A percentile compares a stretch with the other conserved stretches of the same genome.
Conservation (phyloP, 2,113 vertebrate species). For the Xiphophorus couchianus region DNA sequence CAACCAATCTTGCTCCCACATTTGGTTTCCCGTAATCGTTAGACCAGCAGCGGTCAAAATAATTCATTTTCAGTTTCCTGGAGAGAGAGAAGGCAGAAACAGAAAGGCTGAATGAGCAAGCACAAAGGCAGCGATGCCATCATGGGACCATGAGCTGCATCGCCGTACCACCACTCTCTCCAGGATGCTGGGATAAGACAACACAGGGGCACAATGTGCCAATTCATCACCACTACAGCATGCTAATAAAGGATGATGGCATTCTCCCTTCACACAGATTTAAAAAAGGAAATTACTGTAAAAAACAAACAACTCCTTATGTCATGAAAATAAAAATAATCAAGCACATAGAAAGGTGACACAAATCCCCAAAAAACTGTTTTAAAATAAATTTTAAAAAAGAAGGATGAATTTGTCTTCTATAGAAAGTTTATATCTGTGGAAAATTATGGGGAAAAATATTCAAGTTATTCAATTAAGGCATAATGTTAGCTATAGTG, state of each 20-base stretch:
- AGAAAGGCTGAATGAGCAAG: constrained; percentile 68
- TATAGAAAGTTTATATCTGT: too few relatives aligned
- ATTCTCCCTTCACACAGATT: constrained; percentile 32
- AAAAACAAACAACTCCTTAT: neutral
- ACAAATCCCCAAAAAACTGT: too few relatives aligned
- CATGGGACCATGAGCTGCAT: constrained; percentile 58
- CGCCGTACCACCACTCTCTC: constrained; percentile 76
- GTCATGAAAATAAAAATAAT: neutral
- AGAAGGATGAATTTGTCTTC: too few relatives aligned
- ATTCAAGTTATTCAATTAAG: too few relatives aligned
- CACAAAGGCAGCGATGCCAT: constrained; percentile 66
- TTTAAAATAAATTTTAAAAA: too few relatives aligned
- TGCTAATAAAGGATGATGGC: constrained; percentile 66
- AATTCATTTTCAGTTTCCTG: constrained; percentile 41
- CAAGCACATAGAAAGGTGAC: neutral
- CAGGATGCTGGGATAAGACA: constrained; percentile 57
- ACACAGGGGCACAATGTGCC: constrained; percentile 71
- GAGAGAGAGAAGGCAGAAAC: constrained; percentile 34
- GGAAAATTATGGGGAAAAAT: too few relatives aligned
- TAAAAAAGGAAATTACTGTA: constrained; percentile 3
- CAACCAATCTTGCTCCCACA: neutral
- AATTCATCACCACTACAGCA: constrained; percentile 75
- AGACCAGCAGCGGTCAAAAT: constrained; percentile 4
- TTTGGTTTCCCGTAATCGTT: neutral
- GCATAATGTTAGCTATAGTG: too few relatives aligned